phyloP scores from a whole-genome alignment of 2,113 vertebrate species.

The Hippocampus guttulatus region DNA sequence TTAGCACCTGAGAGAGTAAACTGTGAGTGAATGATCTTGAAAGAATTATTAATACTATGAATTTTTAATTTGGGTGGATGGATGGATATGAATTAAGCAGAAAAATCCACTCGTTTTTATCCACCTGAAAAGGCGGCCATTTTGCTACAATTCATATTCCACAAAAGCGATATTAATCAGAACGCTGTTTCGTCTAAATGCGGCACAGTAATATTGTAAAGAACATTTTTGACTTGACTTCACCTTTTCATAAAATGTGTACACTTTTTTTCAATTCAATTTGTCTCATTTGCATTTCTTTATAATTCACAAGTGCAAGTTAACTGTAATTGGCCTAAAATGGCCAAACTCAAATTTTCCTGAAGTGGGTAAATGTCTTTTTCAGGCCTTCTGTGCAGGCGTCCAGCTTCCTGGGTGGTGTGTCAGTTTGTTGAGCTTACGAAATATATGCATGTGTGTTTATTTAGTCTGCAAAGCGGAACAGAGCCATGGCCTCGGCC shows the following conservation, averaged over 20 bases:
- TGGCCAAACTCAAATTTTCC: neutral
- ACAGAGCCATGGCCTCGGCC: constrained; percentile 58
- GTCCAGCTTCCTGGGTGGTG: constrained; percentile 54
- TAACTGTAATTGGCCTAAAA: neutral
- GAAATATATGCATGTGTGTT: constrained; percentile 54
- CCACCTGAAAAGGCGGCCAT: too few relatives aligned
- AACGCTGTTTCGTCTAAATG: too few relatives aligned
- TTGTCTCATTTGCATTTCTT: neutral
- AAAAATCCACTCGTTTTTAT: too few relatives aligned
- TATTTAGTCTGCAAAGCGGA: constrained; percentile 74
- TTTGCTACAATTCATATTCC: too few relatives aligned
- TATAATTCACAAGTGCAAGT: neutral
- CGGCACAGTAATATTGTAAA: too few relatives aligned
- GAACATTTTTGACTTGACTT: too few relatives aligned
- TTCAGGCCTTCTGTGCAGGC: neutral
- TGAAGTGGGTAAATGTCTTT: neutral
- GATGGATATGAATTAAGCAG: too few relatives aligned
- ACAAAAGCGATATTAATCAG: too few relatives aligned
- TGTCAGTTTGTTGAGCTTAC: constrained; percentile 28
- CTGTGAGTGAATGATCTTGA: too few relatives aligned
- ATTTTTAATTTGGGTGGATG: too few relatives aligned
- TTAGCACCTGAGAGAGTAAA: too few relatives aligned
- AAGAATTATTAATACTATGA: too few relatives aligned
- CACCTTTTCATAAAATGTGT: neutral
- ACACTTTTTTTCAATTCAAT: neutral